These are phyloP conservation scores for Euwallacea fornicatus DNA, from an alignment of 1,140 invertebrate genomes.

Conservation along the genomic window DNA sequence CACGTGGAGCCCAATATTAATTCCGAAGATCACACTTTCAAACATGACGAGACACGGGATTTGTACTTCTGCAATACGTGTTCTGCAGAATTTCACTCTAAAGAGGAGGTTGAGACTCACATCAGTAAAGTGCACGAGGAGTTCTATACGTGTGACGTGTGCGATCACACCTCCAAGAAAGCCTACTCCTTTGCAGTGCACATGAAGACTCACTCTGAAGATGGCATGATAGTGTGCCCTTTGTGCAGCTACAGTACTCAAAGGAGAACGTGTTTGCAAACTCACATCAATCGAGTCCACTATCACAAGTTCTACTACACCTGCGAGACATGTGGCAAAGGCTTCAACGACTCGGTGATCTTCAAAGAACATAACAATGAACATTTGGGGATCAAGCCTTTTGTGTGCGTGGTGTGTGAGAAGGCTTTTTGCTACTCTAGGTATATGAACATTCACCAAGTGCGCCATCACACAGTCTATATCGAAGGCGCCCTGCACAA, in stretches of 20 bases:
- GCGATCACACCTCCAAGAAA: conserved; percentile 40
- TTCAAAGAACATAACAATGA: conserved; percentile 63
- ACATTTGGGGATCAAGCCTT: conserved; percentile 68
- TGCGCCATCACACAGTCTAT: conserved; percentile 54
- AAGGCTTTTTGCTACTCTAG: conserved; percentile 56
- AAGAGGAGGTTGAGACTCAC: conserved; percentile 44
- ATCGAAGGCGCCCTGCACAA: conserved; percentile 45
- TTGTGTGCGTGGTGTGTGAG: conserved; percentile 65
- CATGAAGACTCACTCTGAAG: conserved; percentile 37
- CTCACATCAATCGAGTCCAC: conserved; percentile 46
- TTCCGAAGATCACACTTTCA: conserved; percentile 37
- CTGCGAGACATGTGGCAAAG: conserved; percentile 58
- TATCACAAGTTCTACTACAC: conserved; percentile 54
- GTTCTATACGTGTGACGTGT: conserved; percentile 41
- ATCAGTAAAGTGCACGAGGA: conserved; percentile 49
- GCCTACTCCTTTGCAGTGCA: conserved; percentile 45
- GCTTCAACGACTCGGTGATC: conserved; percentile 50
- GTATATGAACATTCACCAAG: conserved; percentile 51
- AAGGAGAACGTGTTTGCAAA: conserved; percentile 40
- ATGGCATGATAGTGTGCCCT: conserved; percentile 41
- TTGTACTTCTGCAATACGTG: conserved; percentile 44
- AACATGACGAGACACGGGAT: conserved; percentile 41
- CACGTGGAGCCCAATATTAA: conserved; percentile 22
- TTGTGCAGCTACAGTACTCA: conserved; percentile 44
- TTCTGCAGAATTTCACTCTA: conserved; percentile 36